Evolutionary conservation across 2,888 invertebrate genomes (phyloP).

Genomic region (Morinoia aosen): DNA sequence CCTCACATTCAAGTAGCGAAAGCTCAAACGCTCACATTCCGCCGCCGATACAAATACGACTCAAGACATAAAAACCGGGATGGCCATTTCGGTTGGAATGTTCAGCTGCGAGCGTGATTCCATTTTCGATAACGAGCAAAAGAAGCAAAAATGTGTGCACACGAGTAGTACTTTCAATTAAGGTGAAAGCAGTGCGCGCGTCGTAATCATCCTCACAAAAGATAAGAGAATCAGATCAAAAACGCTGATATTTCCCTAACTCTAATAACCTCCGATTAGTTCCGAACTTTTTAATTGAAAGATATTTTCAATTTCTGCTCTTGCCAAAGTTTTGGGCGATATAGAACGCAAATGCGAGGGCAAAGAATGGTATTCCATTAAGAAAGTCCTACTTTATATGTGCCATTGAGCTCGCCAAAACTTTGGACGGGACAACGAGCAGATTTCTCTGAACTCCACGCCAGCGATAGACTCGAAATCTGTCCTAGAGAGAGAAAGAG

Average conservation of each 20-base stretch:
- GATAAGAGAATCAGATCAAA: conserved; percentile 35
- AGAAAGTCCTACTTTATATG: conserved; percentile 52
- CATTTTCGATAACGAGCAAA: neutral
- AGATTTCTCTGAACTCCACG: conserved; percentile 40
- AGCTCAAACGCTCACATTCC: neutral
- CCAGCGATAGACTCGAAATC: neutral
- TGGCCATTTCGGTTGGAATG: neutral
- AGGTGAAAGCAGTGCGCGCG: neutral
- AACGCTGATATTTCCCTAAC: conserved; percentile 1
- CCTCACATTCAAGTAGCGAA: neutral
- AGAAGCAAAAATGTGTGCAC: neutral
- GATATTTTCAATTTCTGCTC: conserved; percentile 46
- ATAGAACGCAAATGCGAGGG: conserved; percentile 44
- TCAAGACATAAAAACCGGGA: neutral
- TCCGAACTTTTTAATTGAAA: conserved; percentile 43
- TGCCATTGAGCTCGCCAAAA: conserved; percentile 46
- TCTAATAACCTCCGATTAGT: conserved; percentile 49
- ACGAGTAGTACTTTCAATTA: neutral
- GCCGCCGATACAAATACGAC: neutral
- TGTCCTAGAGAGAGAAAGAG: conserved; percentile 1
- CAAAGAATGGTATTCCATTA: conserved; percentile 40
- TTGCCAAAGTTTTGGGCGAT: conserved; percentile 44
- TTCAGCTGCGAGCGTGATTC: neutral
- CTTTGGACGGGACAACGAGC: conserved; percentile 36
- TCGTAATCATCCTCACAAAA: neutral